A percentile compares a stretch with the other conserved stretches of the same genome.
Evolutionary conservation across 1,140 invertebrate species (phyloP).

Genomic region (Heterodera schachtii): DNA sequence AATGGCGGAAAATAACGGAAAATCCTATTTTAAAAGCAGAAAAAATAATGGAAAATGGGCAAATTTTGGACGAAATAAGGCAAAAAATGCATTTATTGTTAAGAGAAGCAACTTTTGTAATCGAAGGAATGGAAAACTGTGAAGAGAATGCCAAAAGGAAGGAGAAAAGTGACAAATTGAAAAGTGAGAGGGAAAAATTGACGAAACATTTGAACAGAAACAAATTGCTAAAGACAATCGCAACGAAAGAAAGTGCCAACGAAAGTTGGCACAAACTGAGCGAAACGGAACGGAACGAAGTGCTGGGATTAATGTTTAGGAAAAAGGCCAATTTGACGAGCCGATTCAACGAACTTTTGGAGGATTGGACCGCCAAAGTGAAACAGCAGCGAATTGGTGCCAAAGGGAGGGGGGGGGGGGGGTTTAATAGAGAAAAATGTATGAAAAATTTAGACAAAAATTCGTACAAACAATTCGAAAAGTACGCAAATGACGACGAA

Average conservation of each 20-base stretch:
- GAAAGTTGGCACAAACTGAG: background rate
- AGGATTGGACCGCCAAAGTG: background rate
- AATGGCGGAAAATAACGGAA: background rate
- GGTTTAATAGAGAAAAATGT: background rate
- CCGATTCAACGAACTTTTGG: background rate
- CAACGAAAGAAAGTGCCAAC: background rate
- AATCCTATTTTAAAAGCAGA: background rate
- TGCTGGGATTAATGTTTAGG: background rate
- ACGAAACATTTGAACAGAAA: background rate
- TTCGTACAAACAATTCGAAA: background rate
- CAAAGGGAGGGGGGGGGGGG: background rate
- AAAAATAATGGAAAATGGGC: background rate
- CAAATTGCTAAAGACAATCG: background rate
- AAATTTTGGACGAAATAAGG: background rate
- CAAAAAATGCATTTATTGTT: background rate
- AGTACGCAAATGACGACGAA: background rate
- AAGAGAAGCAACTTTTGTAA: background rate
- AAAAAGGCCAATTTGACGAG: background rate
- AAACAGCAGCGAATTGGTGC: background rate
- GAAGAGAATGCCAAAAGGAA: background rate
- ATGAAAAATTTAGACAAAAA: background rate
- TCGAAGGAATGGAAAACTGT: background rate
- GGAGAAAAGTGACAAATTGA: background rate
- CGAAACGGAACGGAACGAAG: background rate
- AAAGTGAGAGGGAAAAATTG: background rate